Evolutionary conservation across 2,113 vertebrate genomes (phyloP).

Genomic region (Crotalus viridis): DNA sequence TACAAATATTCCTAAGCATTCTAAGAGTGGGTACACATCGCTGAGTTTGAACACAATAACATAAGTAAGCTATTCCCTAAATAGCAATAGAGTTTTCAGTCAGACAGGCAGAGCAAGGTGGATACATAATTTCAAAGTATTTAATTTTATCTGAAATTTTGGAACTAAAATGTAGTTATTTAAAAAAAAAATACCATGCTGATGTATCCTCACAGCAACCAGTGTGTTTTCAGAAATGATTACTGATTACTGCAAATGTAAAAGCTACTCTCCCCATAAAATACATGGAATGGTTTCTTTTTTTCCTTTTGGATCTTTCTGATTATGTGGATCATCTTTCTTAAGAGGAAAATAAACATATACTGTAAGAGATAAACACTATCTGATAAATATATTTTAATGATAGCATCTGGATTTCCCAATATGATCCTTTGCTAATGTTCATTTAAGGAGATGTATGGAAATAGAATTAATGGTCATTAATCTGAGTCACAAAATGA

Average conservation of each 20-base stretch:
- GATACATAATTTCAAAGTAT: neutral
- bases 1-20: neutral
- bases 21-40: neutral
- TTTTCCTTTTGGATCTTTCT: neutral
- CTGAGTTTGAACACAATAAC: neutral
- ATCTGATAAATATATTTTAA: neutral
- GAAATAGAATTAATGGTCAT: conserved; percentile 20
- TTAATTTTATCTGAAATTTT: neutral
- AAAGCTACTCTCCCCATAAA: neutral
- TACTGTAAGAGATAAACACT: neutral
- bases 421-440: neutral
- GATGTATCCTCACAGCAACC: neutral
- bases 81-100: neutral
- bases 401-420: neutral
- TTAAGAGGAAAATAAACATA: neutral
- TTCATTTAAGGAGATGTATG: neutral
- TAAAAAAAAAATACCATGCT: neutral
- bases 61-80: neutral
- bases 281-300: neutral
- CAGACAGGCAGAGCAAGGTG: neutral
- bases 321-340: neutral
- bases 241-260: neutral
- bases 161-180: neutral
- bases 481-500: conserved; percentile 54
- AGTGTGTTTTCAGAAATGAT: neutral